A percentile compares a stretch with the other conserved stretches of the same genome.
These are phyloP conservation scores for Ataeniobius toweri DNA, from an alignment of 2,797 vertebrate genomes.

Conservation along the genomic window DNA sequence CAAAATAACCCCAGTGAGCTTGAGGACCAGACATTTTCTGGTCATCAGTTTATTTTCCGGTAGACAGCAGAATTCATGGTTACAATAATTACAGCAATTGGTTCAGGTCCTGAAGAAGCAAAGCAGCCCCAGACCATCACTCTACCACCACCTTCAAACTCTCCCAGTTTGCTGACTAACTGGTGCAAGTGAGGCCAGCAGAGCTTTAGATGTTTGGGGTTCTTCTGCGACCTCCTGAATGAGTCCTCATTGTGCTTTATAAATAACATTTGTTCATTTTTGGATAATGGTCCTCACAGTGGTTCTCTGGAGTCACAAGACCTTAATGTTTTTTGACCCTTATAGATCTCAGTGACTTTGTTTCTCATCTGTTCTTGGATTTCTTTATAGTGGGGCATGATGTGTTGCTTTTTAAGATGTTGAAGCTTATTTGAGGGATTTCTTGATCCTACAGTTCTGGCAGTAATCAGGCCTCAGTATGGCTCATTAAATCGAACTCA, in stretches of 20 bases:
- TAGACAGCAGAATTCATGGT: not conserved
- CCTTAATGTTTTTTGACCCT: no score
- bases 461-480: not conserved
- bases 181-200: not conserved
- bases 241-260: no score
- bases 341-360: not conserved
- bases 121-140: not conserved
- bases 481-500: not conserved
- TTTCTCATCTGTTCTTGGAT: no score
- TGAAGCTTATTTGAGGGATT: not conserved
- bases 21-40: not conserved
- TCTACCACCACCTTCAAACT: not conserved
- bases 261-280: not conserved
- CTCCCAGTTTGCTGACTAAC: no score
- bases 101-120: no score
- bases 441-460: not conserved
- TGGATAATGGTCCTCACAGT: not conserved
- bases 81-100: not conserved
- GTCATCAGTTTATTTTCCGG: not conserved
- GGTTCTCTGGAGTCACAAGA: not conserved
- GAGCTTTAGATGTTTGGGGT: no score
- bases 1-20: no score
- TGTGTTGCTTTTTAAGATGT: not conserved
- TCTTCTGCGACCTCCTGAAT: no score
- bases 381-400: no score